Evolutionary conservation across 2,888 invertebrate genomes (phyloP).

Genomic region (Tanypteryx hageni): DNA sequence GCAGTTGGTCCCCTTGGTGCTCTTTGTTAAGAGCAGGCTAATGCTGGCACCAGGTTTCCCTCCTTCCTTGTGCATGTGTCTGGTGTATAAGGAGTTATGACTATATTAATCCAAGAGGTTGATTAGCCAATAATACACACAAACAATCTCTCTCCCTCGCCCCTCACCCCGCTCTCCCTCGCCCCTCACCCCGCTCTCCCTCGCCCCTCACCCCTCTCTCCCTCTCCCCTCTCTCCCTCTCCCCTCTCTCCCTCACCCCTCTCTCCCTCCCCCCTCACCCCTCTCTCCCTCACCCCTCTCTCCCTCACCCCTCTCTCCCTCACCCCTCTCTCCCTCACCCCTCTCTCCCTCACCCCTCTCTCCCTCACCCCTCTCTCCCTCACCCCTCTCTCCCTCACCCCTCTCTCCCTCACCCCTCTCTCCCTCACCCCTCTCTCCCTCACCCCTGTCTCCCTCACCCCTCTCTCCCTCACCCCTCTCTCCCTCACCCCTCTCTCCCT

Average conservation of each 20-base stretch:
- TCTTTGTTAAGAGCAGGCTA: no score
- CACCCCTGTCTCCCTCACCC: neutral
- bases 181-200: neutral
- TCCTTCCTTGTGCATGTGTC: no score
- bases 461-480: neutral
- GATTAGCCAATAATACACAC: neutral
- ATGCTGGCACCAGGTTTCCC: no score
- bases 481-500: neutral
- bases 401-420: neutral
- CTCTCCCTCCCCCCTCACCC: neutral
- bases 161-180: neutral
- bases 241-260: slow-evolving; percentile 1
- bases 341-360: neutral
- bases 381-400: neutral
- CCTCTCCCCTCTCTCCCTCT: slow-evolving; percentile 10
- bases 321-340: neutral
- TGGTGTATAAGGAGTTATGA: no score
- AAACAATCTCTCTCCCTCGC: neutral
- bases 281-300: neutral
- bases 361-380: neutral
- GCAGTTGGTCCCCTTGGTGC: no score
- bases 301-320: neutral
- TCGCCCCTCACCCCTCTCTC: neutral
- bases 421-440: neutral
- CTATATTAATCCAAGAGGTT: no score